A percentile compares a stretch with the other conserved stretches of the same genome.
Evolutionary conservation across 2,113 vertebrate species (phyloP).

Genomic region (Bagarius yarrelli): DNA sequence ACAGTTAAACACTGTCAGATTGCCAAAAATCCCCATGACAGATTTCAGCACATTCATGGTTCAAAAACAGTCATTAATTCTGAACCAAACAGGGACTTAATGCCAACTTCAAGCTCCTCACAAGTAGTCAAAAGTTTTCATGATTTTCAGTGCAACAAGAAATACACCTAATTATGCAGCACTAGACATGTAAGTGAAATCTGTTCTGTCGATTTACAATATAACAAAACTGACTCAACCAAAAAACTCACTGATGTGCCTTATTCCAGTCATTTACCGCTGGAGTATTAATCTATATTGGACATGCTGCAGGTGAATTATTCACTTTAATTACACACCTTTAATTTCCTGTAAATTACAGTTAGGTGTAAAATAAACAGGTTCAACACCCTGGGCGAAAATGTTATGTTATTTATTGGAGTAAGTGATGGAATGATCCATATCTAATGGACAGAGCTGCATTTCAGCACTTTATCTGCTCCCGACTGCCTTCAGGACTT

Average conservation of each 20-base stretch:
- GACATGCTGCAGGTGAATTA: neutral
- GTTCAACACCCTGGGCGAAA: neutral
- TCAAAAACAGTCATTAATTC: constrained; percentile 2
- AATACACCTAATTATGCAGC: neutral
- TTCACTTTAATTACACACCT: neutral
- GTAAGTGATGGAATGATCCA: no score
- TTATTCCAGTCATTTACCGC: neutral
- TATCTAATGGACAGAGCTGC: neutral
- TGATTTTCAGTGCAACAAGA: neutral
- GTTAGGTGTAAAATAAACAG: neutral
- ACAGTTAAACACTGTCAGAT: constrained; percentile 22
- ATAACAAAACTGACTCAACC: neutral
- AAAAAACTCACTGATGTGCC: neutral
- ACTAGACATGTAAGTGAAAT: neutral
- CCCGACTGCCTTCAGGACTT: neutral
- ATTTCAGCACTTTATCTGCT: neutral
- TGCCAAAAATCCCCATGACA: constrained; percentile 8
- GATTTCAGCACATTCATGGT: neutral
- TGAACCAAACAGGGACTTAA: neutral
- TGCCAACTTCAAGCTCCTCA: neutral
- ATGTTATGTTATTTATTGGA: neutral
- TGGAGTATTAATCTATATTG: neutral
- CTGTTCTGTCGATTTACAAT: neutral
- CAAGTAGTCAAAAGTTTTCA: neutral
- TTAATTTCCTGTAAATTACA: neutral